These are phyloP conservation scores for Sigmodon hispidus DNA, from an alignment of 2,113 vertebrate genomes.

Conservation along the genomic window DNA sequence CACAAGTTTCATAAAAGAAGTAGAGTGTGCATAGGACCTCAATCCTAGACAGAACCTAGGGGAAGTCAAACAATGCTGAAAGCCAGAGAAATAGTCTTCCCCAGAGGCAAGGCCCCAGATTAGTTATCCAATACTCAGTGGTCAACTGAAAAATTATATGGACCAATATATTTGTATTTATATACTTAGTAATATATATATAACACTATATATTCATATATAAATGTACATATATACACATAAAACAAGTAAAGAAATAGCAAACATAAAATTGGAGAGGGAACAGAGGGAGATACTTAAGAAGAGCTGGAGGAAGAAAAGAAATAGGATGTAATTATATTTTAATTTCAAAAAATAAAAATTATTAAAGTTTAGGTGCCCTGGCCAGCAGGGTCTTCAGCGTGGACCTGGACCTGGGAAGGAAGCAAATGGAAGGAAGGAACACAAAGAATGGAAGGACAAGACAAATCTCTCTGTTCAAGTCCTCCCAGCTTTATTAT, in stretches of 20 bases:
- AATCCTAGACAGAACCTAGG: not conserved
- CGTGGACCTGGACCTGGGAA: too few species aligned
- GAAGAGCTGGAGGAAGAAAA: not conserved
- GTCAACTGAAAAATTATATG: not conserved
- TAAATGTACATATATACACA: not conserved
- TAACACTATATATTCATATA: not conserved
- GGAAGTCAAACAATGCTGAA: not conserved
- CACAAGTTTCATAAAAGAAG: not conserved
- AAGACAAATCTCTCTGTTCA: too few species aligned
- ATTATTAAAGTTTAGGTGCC: not conserved
- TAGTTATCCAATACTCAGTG: not conserved
- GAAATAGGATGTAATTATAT: not conserved
- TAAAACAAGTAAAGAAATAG: not conserved
- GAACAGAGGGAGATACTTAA: not conserved
- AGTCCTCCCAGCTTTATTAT: too few species aligned
- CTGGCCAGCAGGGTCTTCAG: too few species aligned
- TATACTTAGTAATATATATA: not conserved
- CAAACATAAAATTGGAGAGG: not conserved
- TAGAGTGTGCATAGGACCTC: not conserved
- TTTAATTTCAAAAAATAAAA: not conserved
- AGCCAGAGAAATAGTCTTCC: not conserved
- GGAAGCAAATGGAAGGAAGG: too few species aligned
- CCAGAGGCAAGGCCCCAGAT: not conserved
- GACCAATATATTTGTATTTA: not conserved
- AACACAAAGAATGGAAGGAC: too few species aligned